Percentiles rank a stretch among this genome's conserved stretches.
These are phyloP conservation scores for Synaphobranchus kaupii DNA, from an alignment of 2,797 vertebrate species.

Conservation along the genomic window DNA sequence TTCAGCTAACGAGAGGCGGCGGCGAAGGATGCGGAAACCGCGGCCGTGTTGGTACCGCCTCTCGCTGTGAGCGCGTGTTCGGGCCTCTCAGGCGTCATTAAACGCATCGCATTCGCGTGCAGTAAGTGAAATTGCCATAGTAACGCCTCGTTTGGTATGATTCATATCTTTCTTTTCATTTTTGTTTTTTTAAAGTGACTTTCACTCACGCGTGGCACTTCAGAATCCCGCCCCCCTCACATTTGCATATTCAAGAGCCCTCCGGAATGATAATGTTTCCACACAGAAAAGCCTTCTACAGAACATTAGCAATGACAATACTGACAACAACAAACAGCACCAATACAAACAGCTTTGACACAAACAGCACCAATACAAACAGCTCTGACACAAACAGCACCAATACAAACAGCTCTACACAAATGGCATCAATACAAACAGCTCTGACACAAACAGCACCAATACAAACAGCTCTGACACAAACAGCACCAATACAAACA, in stretches of 20 bases:
- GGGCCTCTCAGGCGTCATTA: constrained; percentile 12
- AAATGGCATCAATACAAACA: too few species aligned
- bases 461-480: too few species aligned
- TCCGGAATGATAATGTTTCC: constrained; percentile 8
- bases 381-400: too few species aligned
- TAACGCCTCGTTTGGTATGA: constrained; percentile 25
- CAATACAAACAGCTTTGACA: not conserved
- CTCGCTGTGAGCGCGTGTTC: not conserved
- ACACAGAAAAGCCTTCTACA: not conserved
- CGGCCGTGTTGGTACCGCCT: too few species aligned
- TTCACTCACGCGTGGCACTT: constrained; percentile 21
- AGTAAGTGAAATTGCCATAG: constrained; percentile 20
- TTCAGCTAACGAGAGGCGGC: not conserved
- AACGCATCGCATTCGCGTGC: not conserved
- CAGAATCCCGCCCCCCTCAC: not conserved
- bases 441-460: too few species aligned
- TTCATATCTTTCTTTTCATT: constrained; percentile 11
- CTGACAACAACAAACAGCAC: not conserved
- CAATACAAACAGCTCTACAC: too few species aligned
- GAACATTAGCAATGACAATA: not conserved
- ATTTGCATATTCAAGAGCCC: constrained; percentile 4
- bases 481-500: not conserved
- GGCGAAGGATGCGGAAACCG: constrained; percentile 8
- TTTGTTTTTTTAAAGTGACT: constrained; percentile 12
- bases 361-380: not conserved